Evolutionary conservation across 2,113 vertebrate species (phyloP), one percentile per base, ranked within the genome.

Genomic region (Mustelus asterias): DNA sequence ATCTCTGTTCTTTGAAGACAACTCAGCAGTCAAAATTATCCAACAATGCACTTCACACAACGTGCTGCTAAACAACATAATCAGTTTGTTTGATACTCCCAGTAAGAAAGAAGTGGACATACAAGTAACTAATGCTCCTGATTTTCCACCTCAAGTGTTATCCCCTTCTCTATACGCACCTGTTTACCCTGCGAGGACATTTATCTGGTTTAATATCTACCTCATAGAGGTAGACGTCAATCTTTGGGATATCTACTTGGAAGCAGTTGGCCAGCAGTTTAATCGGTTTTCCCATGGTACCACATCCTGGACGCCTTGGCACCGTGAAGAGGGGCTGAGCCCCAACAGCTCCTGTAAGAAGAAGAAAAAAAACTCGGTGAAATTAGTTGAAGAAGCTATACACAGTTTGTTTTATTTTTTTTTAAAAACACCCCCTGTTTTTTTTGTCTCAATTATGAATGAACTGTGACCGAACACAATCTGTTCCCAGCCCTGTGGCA

Each of bases 231-330:
- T 99, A 99, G 98, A 99, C 99, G 96, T 99, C 99, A 98, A 99
- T 99, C 98, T 99, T 99, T 98, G 99, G 99, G 98, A 99, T 99
- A 98, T 99, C 99, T 98, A 99, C 99, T 98, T 99, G 99, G 98
- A 99, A 99, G 98, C 99, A 99, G 98, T 99, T 99, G 98, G 99
- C 99, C 98, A 99, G 98, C 97, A 99, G 98, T 97, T 99, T 99
- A 98, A 99, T 99, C 97, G 99, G 99, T 97, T 99, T 99, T 97
- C 99, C 99, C 98, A 99, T 99, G 97, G 99, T 99, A 98, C 99
- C 99, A 99, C 99, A 99, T 98, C 99, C 99, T 96, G 99, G 99
- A 96, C 99, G 98, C 97, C 99, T 98, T 96, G 99, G 99, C 98
- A 99, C 98, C 98, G 99, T 97, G 98, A 99, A 99, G 96, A 99